Evolutionary conservation across 2,113 vertebrate genomes (phyloP).

Genomic region (Chloropsis cyanopogon): DNA sequence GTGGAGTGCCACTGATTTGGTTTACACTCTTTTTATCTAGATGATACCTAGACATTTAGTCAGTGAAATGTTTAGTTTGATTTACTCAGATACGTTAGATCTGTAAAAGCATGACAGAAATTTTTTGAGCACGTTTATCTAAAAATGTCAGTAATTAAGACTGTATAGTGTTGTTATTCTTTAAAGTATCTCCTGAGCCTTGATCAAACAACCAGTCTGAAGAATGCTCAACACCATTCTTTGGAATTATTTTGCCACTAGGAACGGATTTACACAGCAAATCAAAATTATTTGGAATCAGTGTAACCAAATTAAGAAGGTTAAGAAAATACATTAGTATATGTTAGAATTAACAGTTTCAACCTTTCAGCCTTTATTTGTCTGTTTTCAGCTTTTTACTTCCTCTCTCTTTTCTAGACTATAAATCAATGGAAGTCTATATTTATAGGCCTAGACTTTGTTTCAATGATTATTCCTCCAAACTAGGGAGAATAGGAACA

Average conservation of each 20-base stretch:
- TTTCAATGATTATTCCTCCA: not conserved
- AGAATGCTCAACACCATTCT: not conserved
- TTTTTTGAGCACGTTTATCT: not conserved
- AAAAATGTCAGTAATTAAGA: not conserved
- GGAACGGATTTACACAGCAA: not conserved
- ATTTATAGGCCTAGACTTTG: not conserved
- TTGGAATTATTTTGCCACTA: not conserved
- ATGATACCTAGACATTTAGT: not conserved
- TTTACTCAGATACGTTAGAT: not conserved
- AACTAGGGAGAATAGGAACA: not conserved
- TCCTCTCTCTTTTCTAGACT: not conserved
- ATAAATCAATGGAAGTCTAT: not conserved
- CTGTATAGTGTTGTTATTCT: not conserved
- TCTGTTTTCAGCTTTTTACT: not conserved
- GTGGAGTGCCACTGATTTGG: not conserved
- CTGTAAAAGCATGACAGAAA: not conserved
- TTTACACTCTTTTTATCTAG: not conserved
- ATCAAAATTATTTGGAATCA: not conserved
- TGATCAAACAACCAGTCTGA: not conserved
- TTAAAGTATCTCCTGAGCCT: not conserved
- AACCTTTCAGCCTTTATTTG: not conserved
- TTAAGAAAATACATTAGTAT: not conserved
- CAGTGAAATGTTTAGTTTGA: not conserved
- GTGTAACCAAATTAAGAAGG: not conserved
- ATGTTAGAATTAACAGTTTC: not conserved